phyloP scores from a whole-genome alignment of 2,797 vertebrate species.

The Huso huso region DNA sequence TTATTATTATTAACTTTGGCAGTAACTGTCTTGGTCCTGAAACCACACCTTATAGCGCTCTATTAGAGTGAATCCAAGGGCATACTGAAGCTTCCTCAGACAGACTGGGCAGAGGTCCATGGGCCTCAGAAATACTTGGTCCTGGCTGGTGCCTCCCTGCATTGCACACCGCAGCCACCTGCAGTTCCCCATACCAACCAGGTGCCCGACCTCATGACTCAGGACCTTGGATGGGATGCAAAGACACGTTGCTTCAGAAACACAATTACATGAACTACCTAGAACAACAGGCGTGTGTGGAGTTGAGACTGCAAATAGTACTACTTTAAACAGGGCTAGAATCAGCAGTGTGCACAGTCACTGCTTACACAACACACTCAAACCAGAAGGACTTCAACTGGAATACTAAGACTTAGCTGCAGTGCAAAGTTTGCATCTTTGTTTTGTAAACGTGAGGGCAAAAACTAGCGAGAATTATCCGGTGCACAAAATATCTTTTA shows the following conservation, averaged over 20 bases:
- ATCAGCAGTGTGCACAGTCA: too few species aligned
- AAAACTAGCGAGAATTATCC: too few species aligned
- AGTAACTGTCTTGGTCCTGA: too few species aligned
- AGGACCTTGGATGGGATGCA: constrained; percentile 32
- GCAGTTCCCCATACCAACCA: constrained; percentile 55
- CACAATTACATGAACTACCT: too few species aligned
- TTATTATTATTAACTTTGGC: too few species aligned
- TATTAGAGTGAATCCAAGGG: constrained; percentile 51
- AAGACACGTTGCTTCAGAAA: neutral
- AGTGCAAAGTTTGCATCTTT: too few species aligned
- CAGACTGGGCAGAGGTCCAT: constrained; percentile 57
- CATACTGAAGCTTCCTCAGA: constrained; percentile 53
- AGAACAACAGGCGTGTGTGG: too few species aligned
- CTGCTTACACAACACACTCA: neutral
- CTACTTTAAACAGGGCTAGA: too few species aligned
- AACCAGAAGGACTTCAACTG: neutral
- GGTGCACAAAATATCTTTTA: too few species aligned
- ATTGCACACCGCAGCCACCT: constrained; percentile 60
- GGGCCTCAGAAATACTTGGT: constrained; percentile 44
- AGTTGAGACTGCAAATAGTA: too few species aligned
- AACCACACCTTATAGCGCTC: constrained; percentile 50
- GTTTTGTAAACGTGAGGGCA: too few species aligned
- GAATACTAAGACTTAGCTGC: too few species aligned
- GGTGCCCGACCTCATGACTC: constrained; percentile 51
- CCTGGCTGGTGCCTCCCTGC: constrained; percentile 52